Evolutionary conservation across 2,797 vertebrate genomes (phyloP).

Genomic region (Rhynchonycteris naso): DNA sequence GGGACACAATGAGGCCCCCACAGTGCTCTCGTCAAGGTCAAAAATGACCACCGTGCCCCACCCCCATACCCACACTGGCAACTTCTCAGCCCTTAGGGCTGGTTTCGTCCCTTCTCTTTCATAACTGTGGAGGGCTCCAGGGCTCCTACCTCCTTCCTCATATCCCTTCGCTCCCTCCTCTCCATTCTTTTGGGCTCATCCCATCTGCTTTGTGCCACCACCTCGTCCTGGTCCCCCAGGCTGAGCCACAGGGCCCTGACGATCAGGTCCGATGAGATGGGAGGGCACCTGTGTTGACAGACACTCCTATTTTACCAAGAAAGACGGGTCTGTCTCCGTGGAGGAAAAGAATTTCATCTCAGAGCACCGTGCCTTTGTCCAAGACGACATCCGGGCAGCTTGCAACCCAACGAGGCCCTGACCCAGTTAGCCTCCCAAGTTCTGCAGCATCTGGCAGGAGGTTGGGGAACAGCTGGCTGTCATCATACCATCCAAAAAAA

Average conservation of each 20-base stretch:
- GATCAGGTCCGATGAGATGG: not conserved
- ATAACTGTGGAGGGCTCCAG: no score
- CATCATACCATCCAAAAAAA: not conserved
- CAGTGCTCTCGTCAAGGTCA: not conserved
- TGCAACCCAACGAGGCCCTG: conserved; percentile 37
- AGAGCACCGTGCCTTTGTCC: conserved; percentile 26
- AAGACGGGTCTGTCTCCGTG: not conserved
- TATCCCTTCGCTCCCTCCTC: not conserved
- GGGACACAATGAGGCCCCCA: not conserved
- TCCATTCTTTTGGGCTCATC: accelerated
- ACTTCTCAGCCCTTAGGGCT: not conserved
- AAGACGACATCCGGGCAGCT: not conserved
- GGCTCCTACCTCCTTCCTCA: not conserved
- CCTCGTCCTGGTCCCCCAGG: not conserved
- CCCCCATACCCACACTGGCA: not conserved
- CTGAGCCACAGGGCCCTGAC: not conserved
- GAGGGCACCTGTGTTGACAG: not conserved
- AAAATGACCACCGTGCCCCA: no score
- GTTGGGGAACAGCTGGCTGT: not conserved
- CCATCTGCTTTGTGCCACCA: not conserved
- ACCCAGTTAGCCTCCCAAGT: not conserved
- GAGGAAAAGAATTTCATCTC: conserved; percentile 58
- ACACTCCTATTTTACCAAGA: conserved; percentile 39
- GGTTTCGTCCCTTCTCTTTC: not conserved
- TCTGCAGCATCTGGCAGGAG: not conserved